These are phyloP conservation scores for Adelges cooleyi DNA, from an alignment of 1,140 invertebrate species.

Conservation along the genomic window DNA sequence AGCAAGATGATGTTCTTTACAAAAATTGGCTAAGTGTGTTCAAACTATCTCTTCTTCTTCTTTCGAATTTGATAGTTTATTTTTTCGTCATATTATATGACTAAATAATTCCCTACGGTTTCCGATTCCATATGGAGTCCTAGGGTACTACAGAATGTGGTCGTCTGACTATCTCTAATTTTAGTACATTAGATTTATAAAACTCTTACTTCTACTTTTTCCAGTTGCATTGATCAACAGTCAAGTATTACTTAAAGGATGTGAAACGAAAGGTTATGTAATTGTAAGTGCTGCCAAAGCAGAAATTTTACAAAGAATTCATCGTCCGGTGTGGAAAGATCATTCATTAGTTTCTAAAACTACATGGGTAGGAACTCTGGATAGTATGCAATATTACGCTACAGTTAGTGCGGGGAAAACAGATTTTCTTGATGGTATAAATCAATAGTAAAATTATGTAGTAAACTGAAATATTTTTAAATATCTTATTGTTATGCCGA, in stretches of 20 bases:
- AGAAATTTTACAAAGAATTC: conserved; percentile 79
- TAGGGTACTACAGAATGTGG: too few relatives aligned
- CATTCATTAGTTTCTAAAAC: conserved; percentile 81
- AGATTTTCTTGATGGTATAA: conserved; percentile 45
- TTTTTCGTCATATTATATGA: too few relatives aligned
- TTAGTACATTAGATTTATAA: not conserved
- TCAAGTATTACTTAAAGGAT: conserved; percentile 89
- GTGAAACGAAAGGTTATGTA: conserved; percentile 92
- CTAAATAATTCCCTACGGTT: too few relatives aligned
- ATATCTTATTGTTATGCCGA: conserved; percentile 34
- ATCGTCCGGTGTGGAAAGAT: conserved; percentile 84
- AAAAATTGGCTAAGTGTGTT: conserved; percentile 87
- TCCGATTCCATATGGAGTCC: too few relatives aligned
- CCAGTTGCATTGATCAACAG: conserved; percentile 88
- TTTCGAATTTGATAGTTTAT: too few relatives aligned
- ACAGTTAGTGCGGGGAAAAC: conserved; percentile 75
- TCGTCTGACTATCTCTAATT: too few relatives aligned
- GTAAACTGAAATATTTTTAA: not conserved
- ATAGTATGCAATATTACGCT: conserved; percentile 98
- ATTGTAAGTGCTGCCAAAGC: conserved; percentile 92
- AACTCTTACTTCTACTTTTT: conserved; percentile 34
- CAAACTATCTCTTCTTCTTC: too few relatives aligned
- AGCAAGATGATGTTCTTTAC: conserved; percentile 73
- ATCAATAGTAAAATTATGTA: not conserved
- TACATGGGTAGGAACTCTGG: conserved; percentile 86